Evolutionary conservation across 2,888 invertebrate genomes (phyloP), one percentile per base, ranked within the genome.

Genomic region (Amphiduros pacificus): DNA sequence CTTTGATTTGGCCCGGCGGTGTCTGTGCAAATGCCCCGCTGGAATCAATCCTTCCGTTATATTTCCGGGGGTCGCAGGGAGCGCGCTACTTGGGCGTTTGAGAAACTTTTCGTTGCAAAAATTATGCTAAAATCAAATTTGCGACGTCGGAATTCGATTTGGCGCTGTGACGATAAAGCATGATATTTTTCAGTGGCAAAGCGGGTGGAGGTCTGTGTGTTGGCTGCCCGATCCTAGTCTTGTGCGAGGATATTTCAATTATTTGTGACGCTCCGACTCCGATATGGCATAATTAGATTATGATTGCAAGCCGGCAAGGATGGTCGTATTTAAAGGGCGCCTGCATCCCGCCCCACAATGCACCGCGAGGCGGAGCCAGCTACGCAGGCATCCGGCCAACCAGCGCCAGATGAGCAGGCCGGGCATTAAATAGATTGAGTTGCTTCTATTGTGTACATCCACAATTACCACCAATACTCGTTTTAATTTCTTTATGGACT

Each of bases 81-180:
- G 9, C 29, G 20, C 24, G 24, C 55, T 36, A 27, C 3, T 44
- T 44, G 44, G 44, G 20, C 44, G 44, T 9, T 44, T 44, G 44
- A 44, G 44, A 44, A 44, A 44, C 44, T 44, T 44, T 44, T 44
- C 20, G 55, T 11, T 36, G 62, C 62, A 62, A 62, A 62, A 62
- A 62, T 62, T 62, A 62, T 62, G 62, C 44, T 62, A 62, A 62
- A 58, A 62, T 62, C 52, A 24, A 62, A 62, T 62, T 61, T 58
- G 57, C 27, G 17, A 26, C 20, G 20, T n/a, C 40, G 51, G 58
- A 58, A 58, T 57, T 57, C 29, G 58, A 51, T 51, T 28, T 41
- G 36, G 28, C 50, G 31, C 22, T 32, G 50, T 58, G 50, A 26
- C 50, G 6, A 50, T 50, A 32, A 26, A 28, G 50, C 27, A 24